Conservation (phyloP, 2,113 vertebrate genomes). For the Lamprologus tigripictilis region DNA sequence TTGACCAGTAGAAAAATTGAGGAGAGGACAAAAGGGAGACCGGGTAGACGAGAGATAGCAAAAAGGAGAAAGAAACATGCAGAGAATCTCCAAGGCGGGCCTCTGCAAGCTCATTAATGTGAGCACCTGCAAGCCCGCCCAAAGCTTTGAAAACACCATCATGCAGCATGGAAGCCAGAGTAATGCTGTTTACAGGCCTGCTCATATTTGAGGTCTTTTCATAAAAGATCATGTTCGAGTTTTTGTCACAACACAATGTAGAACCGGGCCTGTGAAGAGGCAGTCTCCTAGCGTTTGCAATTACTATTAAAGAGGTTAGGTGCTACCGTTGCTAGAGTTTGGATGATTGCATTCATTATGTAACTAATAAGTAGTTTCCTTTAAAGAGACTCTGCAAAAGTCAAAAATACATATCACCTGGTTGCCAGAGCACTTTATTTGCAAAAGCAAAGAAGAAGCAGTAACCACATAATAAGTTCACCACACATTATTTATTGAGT, state of each 20-base stretch:
- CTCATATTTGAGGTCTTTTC: not conserved
- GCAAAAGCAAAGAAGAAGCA: not conserved
- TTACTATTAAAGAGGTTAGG: not conserved
- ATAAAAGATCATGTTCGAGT: not conserved
- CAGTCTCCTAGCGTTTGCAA: not conserved
- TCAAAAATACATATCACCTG: not conserved
- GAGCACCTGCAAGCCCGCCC: not conserved
- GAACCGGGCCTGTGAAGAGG: not conserved
- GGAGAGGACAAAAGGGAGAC: constrained; percentile 18
- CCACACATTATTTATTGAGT: not conserved
- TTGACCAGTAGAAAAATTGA: constrained; percentile 42
- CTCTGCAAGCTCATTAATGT: not conserved
- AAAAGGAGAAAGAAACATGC: not conserved
- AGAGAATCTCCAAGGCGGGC: not conserved
- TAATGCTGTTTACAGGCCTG: not conserved
- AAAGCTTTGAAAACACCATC: not conserved
- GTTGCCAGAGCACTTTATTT: not conserved
- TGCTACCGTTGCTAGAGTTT: not conserved
- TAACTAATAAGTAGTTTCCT: not conserved
- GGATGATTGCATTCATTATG: not conserved
- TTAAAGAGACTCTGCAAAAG: not conserved
- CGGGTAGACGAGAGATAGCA: not conserved
- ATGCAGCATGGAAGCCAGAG: not conserved
- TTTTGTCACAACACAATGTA: not conserved
- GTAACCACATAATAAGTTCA: not conserved